Base-by-base conservation (phyloP, 2,113 vertebrate species). In the Gambusia affinis region DNA sequence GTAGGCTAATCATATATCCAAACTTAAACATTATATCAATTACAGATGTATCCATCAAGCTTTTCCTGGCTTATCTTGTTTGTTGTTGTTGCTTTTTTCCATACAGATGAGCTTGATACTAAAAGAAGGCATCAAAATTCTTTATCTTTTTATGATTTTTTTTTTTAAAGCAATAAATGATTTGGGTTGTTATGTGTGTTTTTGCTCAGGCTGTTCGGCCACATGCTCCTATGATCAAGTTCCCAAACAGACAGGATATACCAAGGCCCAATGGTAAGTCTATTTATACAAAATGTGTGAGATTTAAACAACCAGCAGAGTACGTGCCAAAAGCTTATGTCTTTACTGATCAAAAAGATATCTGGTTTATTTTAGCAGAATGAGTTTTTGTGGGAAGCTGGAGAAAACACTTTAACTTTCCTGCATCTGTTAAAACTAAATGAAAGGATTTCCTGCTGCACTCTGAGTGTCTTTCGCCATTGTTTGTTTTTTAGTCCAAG, bases 201-300 rank as follows among this genome's bases (percentile, higher is more conserved):
- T 76, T 87, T 37, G 78, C n/a, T 69, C 87, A 95, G 95, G 93
- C 79, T 80, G 82, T 95, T 14, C 88, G 92, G 73, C 94, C 95
- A 80, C 95, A 87, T 70, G 60, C 91, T 24, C 95, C 94, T 35
- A 86, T 94, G 71, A 95, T 95, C n/a, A 95, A 93, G 83, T 95
- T 95, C 69, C 94, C 94, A n/a, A 91, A 87, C 51, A 91, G 95
- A 67, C 76, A 83, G 1, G 86, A 63, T 2, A 0, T 83, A 0
- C 70, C 86, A 15, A 93, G 63, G 66, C 93, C 93, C 24, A 94
- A 91, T 27, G 93, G 95, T 95, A 65, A 94, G 93, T 4, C 24
- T 65, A 0, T 61, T 31, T 29, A 7, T 54, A 24, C 42, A 1
- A 12, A 1, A 47, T 47, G 4, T 47, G 44, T 17, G 17, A n/a